Conservation (phyloP, 2,797 vertebrate species). For the Psittacula echo region DNA sequence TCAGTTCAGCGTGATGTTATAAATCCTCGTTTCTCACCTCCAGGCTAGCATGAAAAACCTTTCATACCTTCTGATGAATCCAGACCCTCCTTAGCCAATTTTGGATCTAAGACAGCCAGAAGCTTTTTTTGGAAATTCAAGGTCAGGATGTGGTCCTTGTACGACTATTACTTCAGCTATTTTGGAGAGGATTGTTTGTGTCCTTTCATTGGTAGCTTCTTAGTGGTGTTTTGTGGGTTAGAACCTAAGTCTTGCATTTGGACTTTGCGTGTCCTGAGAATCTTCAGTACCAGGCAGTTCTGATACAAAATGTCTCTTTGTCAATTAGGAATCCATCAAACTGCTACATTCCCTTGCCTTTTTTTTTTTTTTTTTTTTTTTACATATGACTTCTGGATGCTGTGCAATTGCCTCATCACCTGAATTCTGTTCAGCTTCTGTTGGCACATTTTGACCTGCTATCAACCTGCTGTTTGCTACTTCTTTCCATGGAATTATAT, state of each 20-base stretch:
- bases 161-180: neutral
- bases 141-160: neutral
- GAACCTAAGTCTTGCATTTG: neutral
- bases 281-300: neutral
- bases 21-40: neutral
- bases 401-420: neutral
- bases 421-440: neutral
- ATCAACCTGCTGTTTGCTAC: neutral
- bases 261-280: neutral
- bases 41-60: neutral
- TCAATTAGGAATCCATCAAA: neutral
- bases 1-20: neutral
- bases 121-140: neutral
- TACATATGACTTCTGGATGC: neutral
- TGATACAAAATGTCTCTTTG: neutral
- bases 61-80: neutral
- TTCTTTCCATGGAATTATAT: neutral
- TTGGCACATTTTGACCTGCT: neutral
- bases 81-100: neutral
- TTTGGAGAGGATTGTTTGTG: neutral
- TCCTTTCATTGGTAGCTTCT: neutral
- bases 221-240: neutral
- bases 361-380: neutral
- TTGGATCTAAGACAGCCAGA: neutral
- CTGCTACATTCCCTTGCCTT: rapidly evolving